These are phyloP conservation scores for Octopus bimaculoides DNA, from an alignment of 1,140 invertebrate genomes.

Conservation along the genomic window DNA sequence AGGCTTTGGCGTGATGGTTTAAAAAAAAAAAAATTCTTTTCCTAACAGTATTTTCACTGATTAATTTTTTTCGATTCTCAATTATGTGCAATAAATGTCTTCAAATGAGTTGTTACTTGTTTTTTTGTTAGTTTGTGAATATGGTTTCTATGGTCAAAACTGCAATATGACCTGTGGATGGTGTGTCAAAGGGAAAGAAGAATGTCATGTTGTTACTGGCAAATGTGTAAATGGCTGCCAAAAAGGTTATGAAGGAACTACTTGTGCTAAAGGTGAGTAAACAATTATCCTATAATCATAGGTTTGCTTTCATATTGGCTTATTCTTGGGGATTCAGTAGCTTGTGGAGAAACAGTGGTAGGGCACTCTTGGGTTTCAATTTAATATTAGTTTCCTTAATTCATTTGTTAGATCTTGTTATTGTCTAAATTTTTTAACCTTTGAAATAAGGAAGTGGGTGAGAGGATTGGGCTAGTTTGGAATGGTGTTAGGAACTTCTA, in stretches of 20 bases:
- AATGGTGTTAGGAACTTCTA: no score
- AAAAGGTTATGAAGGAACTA: slow-evolving; percentile 22
- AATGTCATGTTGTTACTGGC: slow-evolving; percentile 26
- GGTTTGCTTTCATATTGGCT: no score
- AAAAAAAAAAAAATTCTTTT: not conserved
- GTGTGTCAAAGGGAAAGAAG: slow-evolving; percentile 16
- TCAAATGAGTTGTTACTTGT: not conserved
- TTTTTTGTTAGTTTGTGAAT: slow-evolving; percentile 26
- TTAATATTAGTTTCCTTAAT: no score
- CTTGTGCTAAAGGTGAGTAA: slow-evolving; percentile 29
- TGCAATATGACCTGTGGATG: slow-evolving; percentile 28
- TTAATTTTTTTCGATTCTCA: not conserved
- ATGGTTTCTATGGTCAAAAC: slow-evolving; percentile 28
- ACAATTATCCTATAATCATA: no score
- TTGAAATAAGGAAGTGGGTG: no score
- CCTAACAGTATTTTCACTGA: not conserved
- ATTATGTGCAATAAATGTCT: not conserved
- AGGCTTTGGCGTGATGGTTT: not conserved
- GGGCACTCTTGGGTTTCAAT: no score
- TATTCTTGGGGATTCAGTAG: no score
- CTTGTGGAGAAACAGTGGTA: no score
- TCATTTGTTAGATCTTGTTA: no score
- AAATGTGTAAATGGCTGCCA: slow-evolving; percentile 28
- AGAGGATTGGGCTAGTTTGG: no score
- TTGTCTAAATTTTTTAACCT: no score